Base-by-base conservation (phyloP, 2,888 invertebrate genomes). In the Tridacna crocea region DNA sequence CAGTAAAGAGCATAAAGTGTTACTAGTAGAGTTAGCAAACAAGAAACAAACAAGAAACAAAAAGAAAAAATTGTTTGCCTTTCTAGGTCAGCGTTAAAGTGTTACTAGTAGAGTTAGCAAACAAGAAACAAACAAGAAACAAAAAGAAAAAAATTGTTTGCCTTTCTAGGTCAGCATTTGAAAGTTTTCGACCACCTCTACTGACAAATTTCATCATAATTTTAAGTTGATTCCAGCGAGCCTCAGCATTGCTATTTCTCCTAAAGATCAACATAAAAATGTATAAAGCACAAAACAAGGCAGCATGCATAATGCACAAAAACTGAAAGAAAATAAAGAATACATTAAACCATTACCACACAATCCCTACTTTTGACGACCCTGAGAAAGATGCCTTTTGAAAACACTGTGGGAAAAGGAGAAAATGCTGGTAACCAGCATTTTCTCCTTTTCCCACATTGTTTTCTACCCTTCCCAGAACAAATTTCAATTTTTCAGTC, bases 181-280 rank as follows among this genome's bases (percentile, higher is more conserved):
- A 1, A 1, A 70, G 3, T 51, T 51, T 70, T 51, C 51, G 48
- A 24, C 70, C 51, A 24, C 51, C 27, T 51, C 24, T 51, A 26
- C 46, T 47, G 26, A 92, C 83, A 87, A 92, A 91, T 89, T 91
- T 90, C 88, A 92, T 87, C 65, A 90, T 90, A 77, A 88, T 85
- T 86, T 89, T 90, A 68, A 92, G 83, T 80, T 90, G 90, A 58
- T 88, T 89, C 92, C 92, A 92, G 61, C 90, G 84, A n/a, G 82
- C 86, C 74, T 91, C 91, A 19, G 90, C 88, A 75, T 88, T 80
- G 61, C 55, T 78, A 60, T 60, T 46, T 27, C 77, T 95, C 95
- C 94, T 94, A 90, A 3, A 70, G 51, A 36, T 48, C 47, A 70
- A 70, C 70, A 70, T 10, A 70, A 70, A 13, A 51, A 12, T 17